Conservation (phyloP, 2,888 invertebrate species). For the Xestobium rufovillosum region DNA sequence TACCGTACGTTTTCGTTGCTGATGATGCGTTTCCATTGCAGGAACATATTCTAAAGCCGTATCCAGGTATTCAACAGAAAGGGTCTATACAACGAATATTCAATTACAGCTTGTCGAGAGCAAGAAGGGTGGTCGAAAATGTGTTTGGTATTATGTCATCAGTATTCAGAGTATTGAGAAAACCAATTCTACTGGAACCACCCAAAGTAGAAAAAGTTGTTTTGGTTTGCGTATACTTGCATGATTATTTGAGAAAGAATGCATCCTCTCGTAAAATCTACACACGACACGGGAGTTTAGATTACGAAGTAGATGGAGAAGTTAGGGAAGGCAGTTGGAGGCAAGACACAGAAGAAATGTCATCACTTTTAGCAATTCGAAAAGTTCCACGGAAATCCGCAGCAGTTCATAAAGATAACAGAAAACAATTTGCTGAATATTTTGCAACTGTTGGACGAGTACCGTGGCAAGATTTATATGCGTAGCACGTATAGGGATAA, state of each 20-base stretch:
- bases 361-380: too few species aligned
- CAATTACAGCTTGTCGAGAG: too few species aligned
- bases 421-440: too few species aligned
- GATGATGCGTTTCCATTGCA: constrained; percentile 17
- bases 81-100: constrained; percentile 20
- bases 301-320: constrained; percentile 18
- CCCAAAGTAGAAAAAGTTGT: constrained; percentile 25
- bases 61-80: constrained; percentile 15
- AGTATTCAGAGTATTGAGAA: constrained; percentile 29
- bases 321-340: constrained; percentile 14
- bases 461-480: too few species aligned
- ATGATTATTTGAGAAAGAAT: constrained; percentile 27
- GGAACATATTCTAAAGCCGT: constrained; percentile 23
- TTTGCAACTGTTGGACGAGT: too few species aligned
- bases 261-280: constrained; percentile 23
- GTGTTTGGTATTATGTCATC: constrained; percentile 22
- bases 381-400: too few species aligned
- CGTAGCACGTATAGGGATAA: too few species aligned
- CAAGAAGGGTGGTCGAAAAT: too few species aligned
- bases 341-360: constrained; percentile 16
- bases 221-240: constrained; percentile 31
- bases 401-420: too few species aligned
- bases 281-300: constrained; percentile 23
- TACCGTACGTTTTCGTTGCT: constrained; percentile 21
- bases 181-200: constrained; percentile 27